Evolutionary conservation across 2,113 vertebrate species (phyloP), one percentile per base, ranked within the genome.

Genomic region (Hippocampus guttulatus): DNA sequence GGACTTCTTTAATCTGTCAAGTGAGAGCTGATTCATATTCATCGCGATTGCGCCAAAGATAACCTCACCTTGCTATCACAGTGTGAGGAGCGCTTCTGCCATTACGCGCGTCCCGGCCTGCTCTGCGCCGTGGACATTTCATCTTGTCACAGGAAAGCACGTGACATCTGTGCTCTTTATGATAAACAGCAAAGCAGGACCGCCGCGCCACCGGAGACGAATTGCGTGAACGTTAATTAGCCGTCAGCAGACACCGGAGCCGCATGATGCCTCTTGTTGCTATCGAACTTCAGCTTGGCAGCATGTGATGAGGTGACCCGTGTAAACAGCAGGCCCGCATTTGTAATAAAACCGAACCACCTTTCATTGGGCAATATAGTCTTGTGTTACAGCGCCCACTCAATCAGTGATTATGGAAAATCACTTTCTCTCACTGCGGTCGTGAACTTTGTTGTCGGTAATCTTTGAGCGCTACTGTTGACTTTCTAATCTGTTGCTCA

Each of bases 121-220:
- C 43, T 83, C 68, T 64, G 60, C 75, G 58, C 45, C 21, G 70
- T 67, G 65, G 85, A 88, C 84, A 84, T 79, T 61, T 63, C 69
- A 80, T 83, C 78, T 20, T 81, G 83, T 82, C 85, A 88, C 75
- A 70, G 82, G 84, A 33, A 89, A 65, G 68, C 80, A 18, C 25
- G 49, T 73, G 78, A 80, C 78, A 82, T 77, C 76, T 33, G 30
- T 69, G 75, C 65, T 71, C 65, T 74, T 70, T 51, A 78, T 77
- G 68, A 74, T 84, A 69, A 85, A 86, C 76, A 73, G 75, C 3
- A 23, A 45, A 69, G 54, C 70, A 45, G 73, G 49, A 47, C 10
- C 3, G 12, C 52, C 8, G 60, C 3, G 6, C 11, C 51, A 49
- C 63, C 40, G 63, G 45, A 18, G 69, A 52, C 58, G 7, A 79